Evolutionary conservation across 2,888 invertebrate species (phyloP), one percentile per base, ranked within the genome.

Genomic region (Tetranychus piercei): DNA sequence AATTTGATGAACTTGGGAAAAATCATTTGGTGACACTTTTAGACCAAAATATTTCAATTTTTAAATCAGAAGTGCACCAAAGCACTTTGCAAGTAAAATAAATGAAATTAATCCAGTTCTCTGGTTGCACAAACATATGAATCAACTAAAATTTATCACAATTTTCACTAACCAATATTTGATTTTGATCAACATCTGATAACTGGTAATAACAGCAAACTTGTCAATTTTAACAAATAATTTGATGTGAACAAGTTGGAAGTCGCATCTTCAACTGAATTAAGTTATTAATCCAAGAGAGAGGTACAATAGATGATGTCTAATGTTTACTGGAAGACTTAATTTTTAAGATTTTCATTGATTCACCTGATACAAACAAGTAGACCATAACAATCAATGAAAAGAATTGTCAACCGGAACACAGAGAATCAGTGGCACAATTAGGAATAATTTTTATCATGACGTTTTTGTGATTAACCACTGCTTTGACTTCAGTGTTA

Each of bases 401-500:
- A 15, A 55, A 55, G 55, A 15, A 55, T 15, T 15, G 15, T 15
- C 55, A 55, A 55, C 55, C 55, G 55, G 55, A 55, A 55, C 55
- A 55, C 55, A 55, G 55, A 55, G 55, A 55, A 55, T 55, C 55
- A 55, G 55, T 55, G 55, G 55, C 55, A 55, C 55, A 55, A 55
- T 55, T 55, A 55, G 15, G 55, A 55, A 15, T 15, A 15, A 55
- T 15, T 55, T 15, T 55, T 15, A 55, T 55, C 7, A 15, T 55
- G 15, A 15, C 7, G 9, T 55, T 15, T 55, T 55, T 55, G 55
- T 55, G 15, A 15, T 15, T 55, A 15, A 15, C 15, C 15, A 55
- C 55, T 15, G 55, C 9, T 15, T 55, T 15, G 55, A 15, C 11
- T 55, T 55, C 2, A 55, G 9, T 55, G 15, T 55, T 15, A 15